These are phyloP conservation scores for Drosophila neocordata DNA, from an alignment of 1,140 invertebrate genomes.

Conservation along the genomic window DNA sequence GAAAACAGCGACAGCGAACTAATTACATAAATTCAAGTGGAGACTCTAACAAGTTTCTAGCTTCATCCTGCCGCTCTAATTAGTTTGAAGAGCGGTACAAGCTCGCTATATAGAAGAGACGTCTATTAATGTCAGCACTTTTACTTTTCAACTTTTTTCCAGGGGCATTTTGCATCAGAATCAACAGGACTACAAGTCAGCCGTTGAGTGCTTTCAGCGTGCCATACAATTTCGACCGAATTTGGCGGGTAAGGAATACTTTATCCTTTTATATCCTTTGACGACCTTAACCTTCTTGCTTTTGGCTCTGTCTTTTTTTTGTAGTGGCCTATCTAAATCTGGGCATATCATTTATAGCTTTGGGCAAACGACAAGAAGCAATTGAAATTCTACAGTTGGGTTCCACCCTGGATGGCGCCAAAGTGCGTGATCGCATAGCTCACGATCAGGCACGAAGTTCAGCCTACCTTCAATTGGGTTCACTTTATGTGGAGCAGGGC, in stretches of 20 bases:
- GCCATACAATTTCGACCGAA: slow-evolving; percentile 97
- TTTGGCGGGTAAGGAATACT: slow-evolving; percentile 91
- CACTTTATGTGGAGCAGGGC: slow-evolving; percentile 94
- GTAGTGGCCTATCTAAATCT: slow-evolving; percentile 97
- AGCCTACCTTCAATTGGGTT: slow-evolving; percentile 94
- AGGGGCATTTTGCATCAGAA: slow-evolving; percentile 97
- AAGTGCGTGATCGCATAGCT: slow-evolving; percentile 93
- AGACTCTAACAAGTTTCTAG: slow-evolving; percentile 24
- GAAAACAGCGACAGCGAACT: slow-evolving; percentile 43
- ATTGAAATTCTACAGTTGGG: slow-evolving; percentile 92
- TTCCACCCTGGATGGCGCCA: slow-evolving; percentile 91
- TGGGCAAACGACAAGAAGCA: slow-evolving; percentile 92
- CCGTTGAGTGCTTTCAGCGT: slow-evolving; percentile 94
- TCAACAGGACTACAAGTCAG: slow-evolving; percentile 93
- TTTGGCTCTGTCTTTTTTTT: too few species aligned
- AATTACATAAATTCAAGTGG: slow-evolving; percentile 56
- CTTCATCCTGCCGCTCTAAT: slow-evolving; percentile 56
- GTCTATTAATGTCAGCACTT: slow-evolving; percentile 65
- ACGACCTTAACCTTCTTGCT: background rate
- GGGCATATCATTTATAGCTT: slow-evolving; percentile 92
- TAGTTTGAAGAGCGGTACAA: slow-evolving; percentile 58
- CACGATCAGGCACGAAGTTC: slow-evolving; percentile 96
- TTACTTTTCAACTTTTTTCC: slow-evolving; percentile 84
- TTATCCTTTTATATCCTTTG: background rate
- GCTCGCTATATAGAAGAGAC: slow-evolving; percentile 25